phyloP scores from a whole-genome alignment of 2,888 invertebrate genomes.

The Metopia argyrocephala region DNA sequence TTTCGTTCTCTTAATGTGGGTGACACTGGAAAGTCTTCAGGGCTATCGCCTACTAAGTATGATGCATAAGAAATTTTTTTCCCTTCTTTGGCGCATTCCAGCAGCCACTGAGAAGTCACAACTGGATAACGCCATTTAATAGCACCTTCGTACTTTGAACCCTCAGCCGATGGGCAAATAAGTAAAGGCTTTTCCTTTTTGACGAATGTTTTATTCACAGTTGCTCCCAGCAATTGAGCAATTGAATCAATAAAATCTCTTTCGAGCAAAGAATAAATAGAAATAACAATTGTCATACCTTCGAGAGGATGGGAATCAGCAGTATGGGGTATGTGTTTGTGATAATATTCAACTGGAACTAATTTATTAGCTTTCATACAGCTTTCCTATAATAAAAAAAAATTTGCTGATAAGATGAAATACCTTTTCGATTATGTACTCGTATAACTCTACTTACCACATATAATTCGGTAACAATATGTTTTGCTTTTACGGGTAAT shows the following conservation, averaged over 20 bases:
- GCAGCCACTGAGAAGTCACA: conserved; percentile 87
- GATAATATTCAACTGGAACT: conserved; percentile 85
- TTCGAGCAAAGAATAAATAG: conserved; percentile 87
- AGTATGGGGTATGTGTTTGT: conserved; percentile 82
- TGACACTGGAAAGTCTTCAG: conserved; percentile 71
- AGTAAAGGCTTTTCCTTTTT: conserved; percentile 89
- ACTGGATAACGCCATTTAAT: conserved; percentile 91
- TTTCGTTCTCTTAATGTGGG: conserved; percentile 69
- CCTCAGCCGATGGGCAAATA: conserved; percentile 85
- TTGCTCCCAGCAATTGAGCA: conserved; percentile 86
- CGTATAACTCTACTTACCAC: conserved; percentile 68
- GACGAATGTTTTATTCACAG: conserved; percentile 84
- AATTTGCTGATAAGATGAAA: not conserved
- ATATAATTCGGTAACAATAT: conserved; percentile 76
- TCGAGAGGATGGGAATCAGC: conserved; percentile 80
- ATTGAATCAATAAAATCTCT: conserved; percentile 85
- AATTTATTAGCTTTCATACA: conserved; percentile 80
- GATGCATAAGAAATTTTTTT: conserved; percentile 80
- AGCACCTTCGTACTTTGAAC: conserved; percentile 90
- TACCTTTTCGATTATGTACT: not conserved
- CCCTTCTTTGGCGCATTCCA: conserved; percentile 82
- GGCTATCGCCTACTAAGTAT: conserved; percentile 82
- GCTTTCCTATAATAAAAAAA: conserved; percentile 70
- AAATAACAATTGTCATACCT: conserved; percentile 88
- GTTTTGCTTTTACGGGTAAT: conserved; percentile 71